Evolutionary conservation across 2,888 invertebrate species (phyloP).

Genomic region (Eupeodes latifasciatus): DNA sequence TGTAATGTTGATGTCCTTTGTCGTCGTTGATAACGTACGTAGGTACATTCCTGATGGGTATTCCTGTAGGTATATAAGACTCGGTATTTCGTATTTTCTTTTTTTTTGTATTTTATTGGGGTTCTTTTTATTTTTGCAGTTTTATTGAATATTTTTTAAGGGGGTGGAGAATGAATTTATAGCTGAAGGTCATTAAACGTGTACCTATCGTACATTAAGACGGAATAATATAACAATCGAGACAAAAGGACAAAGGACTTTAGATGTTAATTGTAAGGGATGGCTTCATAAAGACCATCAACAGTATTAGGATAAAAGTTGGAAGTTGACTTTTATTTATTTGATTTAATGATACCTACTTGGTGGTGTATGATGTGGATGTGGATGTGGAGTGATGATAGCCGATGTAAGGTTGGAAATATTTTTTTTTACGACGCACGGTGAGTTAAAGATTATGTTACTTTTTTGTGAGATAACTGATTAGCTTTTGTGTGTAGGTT

Average conservation of each 20-base stretch:
- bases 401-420: background rate
- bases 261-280: slow-evolving; percentile 44
- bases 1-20: slow-evolving; percentile 26
- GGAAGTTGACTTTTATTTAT: slow-evolving; percentile 9
- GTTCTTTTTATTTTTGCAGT: slow-evolving; percentile 37
- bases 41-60: too few species aligned
- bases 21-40: background rate
- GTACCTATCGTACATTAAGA: slow-evolving; percentile 28
- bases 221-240: slow-evolving; percentile 8
- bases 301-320: background rate
- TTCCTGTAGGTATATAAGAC: background rate
- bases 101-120: slow-evolving; percentile 44
- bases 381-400: too few species aligned
- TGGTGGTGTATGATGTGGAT: background rate
- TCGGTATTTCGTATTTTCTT: slow-evolving; percentile 35
- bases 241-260: slow-evolving; percentile 37
- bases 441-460: slow-evolving; percentile 8
- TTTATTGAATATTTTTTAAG: slow-evolving; percentile 45
- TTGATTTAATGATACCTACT: slow-evolving; percentile 34
- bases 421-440: slow-evolving; percentile 12
- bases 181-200: slow-evolving; percentile 52
- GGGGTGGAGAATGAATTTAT: slow-evolving; percentile 9
- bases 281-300: slow-evolving; percentile 27
- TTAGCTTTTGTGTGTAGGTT: background rate
- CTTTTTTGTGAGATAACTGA: background rate